phyloP scores from a whole-genome alignment of 1,140 invertebrate genomes.

The Chironomus tepperi region DNA sequence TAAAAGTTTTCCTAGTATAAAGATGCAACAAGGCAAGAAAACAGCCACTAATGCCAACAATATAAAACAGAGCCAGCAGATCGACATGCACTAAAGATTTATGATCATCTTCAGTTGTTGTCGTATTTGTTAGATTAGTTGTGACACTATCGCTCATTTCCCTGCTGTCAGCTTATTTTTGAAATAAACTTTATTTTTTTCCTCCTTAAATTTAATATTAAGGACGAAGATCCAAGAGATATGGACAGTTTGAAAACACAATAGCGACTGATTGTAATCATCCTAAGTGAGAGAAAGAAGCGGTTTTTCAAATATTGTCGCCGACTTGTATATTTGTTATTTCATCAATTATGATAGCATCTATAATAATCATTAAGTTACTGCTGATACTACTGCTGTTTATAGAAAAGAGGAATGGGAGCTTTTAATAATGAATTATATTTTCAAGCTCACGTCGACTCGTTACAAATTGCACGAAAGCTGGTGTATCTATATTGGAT shows the following conservation, averaged over 20 bases:
- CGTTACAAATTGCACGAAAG: constrained; percentile 6
- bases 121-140: not conserved
- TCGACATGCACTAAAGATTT: not conserved
- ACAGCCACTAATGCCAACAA: not conserved
- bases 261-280: not conserved
- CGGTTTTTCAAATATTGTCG: not conserved
- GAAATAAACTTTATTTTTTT: not conserved
- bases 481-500: not conserved
- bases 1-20: not conserved
- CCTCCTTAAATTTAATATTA: too few relatives aligned
- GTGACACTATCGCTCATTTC: not conserved
- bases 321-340: not conserved
- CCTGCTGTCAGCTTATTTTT: not conserved
- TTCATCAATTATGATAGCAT: constrained; percentile 19
- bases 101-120: not conserved
- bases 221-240: too few relatives aligned
- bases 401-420: not conserved
- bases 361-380: constrained; percentile 18
- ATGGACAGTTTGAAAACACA: not conserved
- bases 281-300: not conserved
- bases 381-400: not conserved
- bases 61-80: not conserved
- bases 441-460: not conserved
- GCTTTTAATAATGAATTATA: not conserved
- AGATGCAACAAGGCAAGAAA: not conserved